phyloP scores from a whole-genome alignment of 2,113 vertebrate species.

The Eptesicus fuscus region DNA sequence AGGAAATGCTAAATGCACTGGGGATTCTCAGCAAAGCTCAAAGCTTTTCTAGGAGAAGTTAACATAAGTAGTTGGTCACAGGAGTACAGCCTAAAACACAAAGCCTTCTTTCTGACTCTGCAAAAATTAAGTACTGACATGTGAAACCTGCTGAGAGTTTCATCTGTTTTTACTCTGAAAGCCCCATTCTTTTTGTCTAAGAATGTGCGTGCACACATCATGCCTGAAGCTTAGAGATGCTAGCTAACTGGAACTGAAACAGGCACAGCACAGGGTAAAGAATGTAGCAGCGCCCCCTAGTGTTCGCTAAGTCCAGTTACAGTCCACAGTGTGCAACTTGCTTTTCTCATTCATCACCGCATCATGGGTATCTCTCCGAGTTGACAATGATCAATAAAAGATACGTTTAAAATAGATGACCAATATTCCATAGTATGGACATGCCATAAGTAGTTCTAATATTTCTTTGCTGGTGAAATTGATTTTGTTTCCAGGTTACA shows the following conservation, averaged over 20 bases:
- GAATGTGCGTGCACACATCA: constrained; percentile 4
- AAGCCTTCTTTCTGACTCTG: constrained; percentile 60
- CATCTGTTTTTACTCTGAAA: constrained; percentile 63
- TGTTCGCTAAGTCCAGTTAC: constrained; percentile 1
- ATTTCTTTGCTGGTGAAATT: not conserved
- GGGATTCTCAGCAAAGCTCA: constrained; percentile 71
- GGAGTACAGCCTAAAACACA: constrained; percentile 49
- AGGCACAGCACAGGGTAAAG: not conserved
- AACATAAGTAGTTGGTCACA: constrained; percentile 70
- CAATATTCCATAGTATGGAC: not conserved
- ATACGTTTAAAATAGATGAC: not conserved
- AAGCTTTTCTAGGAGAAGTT: constrained; percentile 66
- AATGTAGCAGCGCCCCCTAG: constrained; percentile 68
- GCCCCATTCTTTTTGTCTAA: constrained; percentile 53
- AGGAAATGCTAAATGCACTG: constrained; percentile 74
- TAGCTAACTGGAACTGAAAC: not conserved
- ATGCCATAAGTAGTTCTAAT: not conserved
- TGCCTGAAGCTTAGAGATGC: not conserved
- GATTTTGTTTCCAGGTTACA: not conserved
- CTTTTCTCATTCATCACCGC: not conserved
- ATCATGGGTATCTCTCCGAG: not conserved
- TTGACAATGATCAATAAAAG: not conserved
- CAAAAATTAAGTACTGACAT: constrained; percentile 56
- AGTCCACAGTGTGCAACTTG: not conserved
- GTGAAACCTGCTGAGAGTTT: constrained; percentile 61